phyloP scores from a whole-genome alignment of 2,888 invertebrate species.

The Agriopis aurantiaria region DNA sequence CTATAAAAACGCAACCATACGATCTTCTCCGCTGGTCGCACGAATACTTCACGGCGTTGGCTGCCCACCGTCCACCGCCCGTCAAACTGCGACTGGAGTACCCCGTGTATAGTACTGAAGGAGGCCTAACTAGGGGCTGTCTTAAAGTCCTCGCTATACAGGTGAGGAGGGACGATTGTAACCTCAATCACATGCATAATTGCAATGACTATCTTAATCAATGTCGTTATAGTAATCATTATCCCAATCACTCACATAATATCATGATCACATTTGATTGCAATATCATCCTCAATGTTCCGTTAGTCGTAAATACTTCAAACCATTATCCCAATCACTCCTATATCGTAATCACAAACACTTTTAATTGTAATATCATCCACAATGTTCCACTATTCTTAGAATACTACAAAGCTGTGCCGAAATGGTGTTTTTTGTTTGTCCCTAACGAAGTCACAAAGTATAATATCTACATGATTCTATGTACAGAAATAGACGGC shows the following conservation, averaged over 20 bases:
- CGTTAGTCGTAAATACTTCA: neutral
- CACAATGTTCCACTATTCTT: neutral
- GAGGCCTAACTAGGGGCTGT: slow-evolving; percentile 93
- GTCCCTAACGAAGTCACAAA: no score
- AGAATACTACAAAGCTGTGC: no score
- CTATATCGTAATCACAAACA: neutral
- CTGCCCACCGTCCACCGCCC: slow-evolving; percentile 92
- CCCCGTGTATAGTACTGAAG: slow-evolving; percentile 89
- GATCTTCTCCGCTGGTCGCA: slow-evolving; percentile 95
- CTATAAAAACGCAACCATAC: slow-evolving; percentile 95
- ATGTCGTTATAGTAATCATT: no score
- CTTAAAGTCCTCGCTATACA: slow-evolving; percentile 92
- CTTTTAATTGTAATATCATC: neutral
- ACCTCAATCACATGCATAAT: no score
- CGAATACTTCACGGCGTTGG: slow-evolving; percentile 92
- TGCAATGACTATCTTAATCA: no score
- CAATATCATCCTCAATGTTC: neutral
- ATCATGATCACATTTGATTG: neutral
- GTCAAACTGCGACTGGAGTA: slow-evolving; percentile 92
- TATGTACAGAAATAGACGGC: no score
- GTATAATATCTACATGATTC: no score
- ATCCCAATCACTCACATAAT: no score
- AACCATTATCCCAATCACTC: no score
- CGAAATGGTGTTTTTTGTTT: no score
- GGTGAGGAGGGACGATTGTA: slow-evolving; percentile 72